Conservation (phyloP, 1,140 invertebrate genomes). For the Grapholita molesta region DNA sequence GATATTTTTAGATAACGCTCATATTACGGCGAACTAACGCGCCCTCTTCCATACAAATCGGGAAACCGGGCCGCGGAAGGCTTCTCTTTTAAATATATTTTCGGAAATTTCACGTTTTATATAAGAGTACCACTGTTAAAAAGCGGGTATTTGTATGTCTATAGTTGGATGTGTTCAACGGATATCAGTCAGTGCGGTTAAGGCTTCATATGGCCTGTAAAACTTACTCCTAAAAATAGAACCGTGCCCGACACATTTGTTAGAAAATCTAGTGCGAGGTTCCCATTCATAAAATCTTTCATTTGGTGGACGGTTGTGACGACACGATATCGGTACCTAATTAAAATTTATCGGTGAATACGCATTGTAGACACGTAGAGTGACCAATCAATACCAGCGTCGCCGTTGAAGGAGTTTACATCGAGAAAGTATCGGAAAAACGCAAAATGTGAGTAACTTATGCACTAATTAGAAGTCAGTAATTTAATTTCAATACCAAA, state of each 20-base stretch:
- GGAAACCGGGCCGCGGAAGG: constrained; percentile 60
- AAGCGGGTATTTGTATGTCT: constrained; percentile 26
- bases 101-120: constrained; percentile 53
- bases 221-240: constrained; percentile 62
- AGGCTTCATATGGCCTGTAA: constrained; percentile 25
- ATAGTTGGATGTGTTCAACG: constrained; percentile 30
- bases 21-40: constrained; percentile 62
- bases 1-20: constrained; percentile 75
- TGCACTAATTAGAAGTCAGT: background rate
- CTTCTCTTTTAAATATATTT: constrained; percentile 60
- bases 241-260: constrained; percentile 47
- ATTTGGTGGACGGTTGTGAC: constrained; percentile 57
- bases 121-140: constrained; percentile 24
- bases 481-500: too few species aligned
- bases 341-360: background rate
- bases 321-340: background rate
- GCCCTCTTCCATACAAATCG: constrained; percentile 73
- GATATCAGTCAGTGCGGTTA: constrained; percentile 23
- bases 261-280: constrained; percentile 53
- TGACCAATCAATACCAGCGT: constrained; percentile 10
- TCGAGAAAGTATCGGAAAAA: background rate
- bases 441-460: constrained; percentile 2
- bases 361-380: background rate
- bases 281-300: constrained; percentile 72
- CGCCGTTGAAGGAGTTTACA: background rate